phyloP scores from a whole-genome alignment of 2,113 vertebrate species.

The Hippocampus barbouri region DNA sequence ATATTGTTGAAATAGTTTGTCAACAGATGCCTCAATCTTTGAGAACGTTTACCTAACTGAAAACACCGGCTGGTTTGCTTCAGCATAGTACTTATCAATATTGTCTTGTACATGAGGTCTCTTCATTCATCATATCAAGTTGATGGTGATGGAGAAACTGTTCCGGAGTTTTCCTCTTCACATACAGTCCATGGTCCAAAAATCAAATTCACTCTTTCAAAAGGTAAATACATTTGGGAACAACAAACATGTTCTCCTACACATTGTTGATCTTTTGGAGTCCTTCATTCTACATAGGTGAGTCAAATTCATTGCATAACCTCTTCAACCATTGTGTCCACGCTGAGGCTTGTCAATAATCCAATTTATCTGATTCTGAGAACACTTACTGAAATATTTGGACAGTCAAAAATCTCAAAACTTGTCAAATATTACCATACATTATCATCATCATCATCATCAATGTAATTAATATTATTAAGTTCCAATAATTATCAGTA shows the following conservation, averaged over 20 bases:
- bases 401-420: not conserved
- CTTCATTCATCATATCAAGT: not conserved
- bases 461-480: not conserved
- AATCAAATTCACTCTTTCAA: not conserved
- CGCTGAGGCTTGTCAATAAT: not conserved
- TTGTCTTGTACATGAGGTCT: not conserved
- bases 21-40: no score
- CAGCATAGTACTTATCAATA: no score
- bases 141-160: no score
- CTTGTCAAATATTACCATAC: not conserved
- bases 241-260: not conserved
- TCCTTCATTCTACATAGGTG: not conserved
- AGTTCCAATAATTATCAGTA: not conserved
- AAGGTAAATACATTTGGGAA: not conserved
- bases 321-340: not conserved
- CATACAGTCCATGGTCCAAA: not conserved
- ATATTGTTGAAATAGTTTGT: no score
- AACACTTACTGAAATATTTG: not conserved
- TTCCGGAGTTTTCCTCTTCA: not conserved
- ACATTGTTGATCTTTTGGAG: not conserved
- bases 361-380: not conserved
- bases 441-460: not conserved
- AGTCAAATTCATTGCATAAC: constrained; percentile 3
- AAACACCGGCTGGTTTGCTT: no score
- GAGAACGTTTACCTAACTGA: no score